A percentile compares a stretch with the other conserved stretches of the same genome.
Evolutionary conservation across 2,113 vertebrate species (phyloP).

Genomic region (Fukomys damarensis): DNA sequence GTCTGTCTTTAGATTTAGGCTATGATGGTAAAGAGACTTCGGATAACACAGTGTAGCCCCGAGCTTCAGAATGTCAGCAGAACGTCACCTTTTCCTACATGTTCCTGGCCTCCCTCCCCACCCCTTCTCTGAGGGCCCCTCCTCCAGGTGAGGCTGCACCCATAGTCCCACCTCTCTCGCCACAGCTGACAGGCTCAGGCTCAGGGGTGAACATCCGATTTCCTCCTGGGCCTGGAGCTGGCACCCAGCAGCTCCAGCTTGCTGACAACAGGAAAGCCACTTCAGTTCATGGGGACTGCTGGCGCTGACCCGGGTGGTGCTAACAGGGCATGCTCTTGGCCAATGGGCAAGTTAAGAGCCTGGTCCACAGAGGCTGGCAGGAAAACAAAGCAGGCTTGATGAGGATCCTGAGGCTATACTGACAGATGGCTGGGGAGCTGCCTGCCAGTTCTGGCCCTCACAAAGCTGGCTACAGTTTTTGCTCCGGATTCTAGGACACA

Average conservation of each 20-base stretch:
- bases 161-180: no score
- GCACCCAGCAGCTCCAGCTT: not conserved
- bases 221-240: not conserved
- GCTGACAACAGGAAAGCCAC: not conserved
- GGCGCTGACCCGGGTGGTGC: no score
- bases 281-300: not conserved
- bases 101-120: not conserved
- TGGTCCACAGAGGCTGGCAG: not conserved
- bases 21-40: not conserved
- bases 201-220: not conserved
- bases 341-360: not conserved
- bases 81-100: not conserved
- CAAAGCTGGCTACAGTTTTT: not conserved
- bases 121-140: rapidly evolving
- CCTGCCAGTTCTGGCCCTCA: not conserved
- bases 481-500: not conserved
- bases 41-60: not conserved
- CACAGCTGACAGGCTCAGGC: not conserved
- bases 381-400: not conserved
- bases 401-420: not conserved
- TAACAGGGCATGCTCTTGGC: not conserved
- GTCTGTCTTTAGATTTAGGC: not conserved
- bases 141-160: not conserved
- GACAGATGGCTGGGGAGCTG: not conserved
- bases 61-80: not conserved